phyloP scores from a whole-genome alignment of 92 coral and sea anemone species.

The Ricordea florida region DNA sequence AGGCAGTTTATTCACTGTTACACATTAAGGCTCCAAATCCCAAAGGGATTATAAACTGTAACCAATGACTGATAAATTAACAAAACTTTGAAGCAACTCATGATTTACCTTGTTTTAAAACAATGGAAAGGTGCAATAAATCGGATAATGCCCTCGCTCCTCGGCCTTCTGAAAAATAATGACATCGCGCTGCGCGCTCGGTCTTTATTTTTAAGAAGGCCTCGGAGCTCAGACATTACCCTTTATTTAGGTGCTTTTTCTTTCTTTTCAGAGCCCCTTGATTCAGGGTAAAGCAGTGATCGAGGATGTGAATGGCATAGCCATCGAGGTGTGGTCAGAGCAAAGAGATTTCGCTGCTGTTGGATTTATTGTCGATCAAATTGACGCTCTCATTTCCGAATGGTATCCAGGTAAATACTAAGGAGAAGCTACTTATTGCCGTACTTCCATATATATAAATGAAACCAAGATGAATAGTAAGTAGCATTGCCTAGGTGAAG shows the following conservation, averaged over 20 bases:
- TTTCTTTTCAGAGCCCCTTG: slow-evolving; percentile 56
- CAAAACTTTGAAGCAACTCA: no score
- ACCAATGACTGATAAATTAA: no score
- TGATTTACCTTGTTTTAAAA: no score
- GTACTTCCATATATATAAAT: background rate
- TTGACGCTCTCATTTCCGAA: slow-evolving; percentile 93
- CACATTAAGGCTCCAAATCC: no score
- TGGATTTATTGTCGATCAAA: slow-evolving; percentile 96
- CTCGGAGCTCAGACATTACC: background rate
- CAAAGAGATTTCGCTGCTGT: slow-evolving; percentile 83
- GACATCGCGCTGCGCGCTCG: no score
- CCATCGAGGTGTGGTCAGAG: slow-evolving; percentile 85
- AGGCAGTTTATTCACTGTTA: no score
- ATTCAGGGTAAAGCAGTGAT: slow-evolving; percentile 39
- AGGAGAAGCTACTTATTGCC: no score
- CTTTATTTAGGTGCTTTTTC: background rate
- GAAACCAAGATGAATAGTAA: background rate
- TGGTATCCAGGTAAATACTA: slow-evolving; percentile 93
- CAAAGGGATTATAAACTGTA: no score
- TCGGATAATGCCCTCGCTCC: no score
- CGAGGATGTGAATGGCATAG: slow-evolving; percentile 85
- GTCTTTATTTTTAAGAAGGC: background rate
- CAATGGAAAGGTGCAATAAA: no score
- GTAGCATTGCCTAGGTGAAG: no score
- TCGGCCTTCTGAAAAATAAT: no score